Evolutionary conservation across 2,888 invertebrate species (phyloP), one percentile per base, ranked within the genome.

Genomic region (Atethmia centrago): DNA sequence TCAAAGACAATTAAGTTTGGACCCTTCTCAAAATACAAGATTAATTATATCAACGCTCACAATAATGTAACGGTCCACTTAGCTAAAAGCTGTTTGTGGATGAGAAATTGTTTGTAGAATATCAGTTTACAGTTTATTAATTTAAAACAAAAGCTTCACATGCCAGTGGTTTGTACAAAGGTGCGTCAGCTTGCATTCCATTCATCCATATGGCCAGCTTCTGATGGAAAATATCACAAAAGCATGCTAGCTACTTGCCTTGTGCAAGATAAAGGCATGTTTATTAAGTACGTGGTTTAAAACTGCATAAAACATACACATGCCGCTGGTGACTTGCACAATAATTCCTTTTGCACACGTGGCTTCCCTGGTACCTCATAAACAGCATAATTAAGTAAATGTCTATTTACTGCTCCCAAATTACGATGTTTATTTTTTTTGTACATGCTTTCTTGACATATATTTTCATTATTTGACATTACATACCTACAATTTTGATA

Each of bases 11-110:
- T 82, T 70, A 70, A 68, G 72, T 53, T 70, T 74, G 65, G 76
- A 86, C 87, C 88, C 85, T 84, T 67, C 74, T 88, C 88, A 88
- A 72, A 80, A 76, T 80, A 83, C 78, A 77, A 80, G 77, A 80
- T 84, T 79, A 85, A 83, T 83, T 51, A 63, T 82, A 74, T 73
- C 53, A 80, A 55, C 68, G 40, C 4, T 59, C 21, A 53, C 14
- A 70, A 63, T 68, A 59, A 7, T 31, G 31, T 56, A 55, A 55
- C 51, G 31, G 53, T 36, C 65, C 66, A 66, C 51, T 75, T 70
- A 75, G 47, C 67, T 74, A 45, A 65, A 58, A 80, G 51, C 56
- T 70, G 31, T 75, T 62, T 45, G 28, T 21, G 14, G n/a, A 70
- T 62, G 51, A 67, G 58, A 68, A 21, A 74, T 53, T 59, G n/a